phyloP scores from a whole-genome alignment of 1,140 invertebrate species.

The Neuroterus valhalla region DNA sequence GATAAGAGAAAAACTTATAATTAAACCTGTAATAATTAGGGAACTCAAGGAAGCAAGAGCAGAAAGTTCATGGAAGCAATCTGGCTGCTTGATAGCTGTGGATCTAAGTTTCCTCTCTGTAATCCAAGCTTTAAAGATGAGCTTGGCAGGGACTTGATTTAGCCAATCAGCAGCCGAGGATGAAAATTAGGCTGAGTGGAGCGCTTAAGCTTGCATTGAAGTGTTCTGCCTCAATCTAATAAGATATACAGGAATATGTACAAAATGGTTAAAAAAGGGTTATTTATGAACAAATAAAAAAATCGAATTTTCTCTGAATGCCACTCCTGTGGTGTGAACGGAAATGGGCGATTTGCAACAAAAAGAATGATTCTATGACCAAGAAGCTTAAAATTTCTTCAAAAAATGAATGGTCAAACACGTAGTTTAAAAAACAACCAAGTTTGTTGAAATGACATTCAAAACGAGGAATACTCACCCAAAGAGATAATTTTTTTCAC shows the following conservation, averaged over 20 bases:
- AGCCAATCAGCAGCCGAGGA: constrained; percentile 20
- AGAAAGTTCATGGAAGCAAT: constrained; percentile 27
- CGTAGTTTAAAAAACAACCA: no score
- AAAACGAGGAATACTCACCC: no score
- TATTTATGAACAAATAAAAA: no score
- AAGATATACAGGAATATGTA: not conserved
- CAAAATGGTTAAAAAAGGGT: not conserved
- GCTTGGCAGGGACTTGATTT: constrained; percentile 6
- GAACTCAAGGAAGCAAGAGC: not conserved
- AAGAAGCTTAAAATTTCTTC: no score
- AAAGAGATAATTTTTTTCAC: no score
- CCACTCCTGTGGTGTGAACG: no score
- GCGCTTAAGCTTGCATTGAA: constrained; percentile 4
- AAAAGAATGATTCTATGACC: no score
- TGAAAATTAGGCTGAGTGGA: constrained; percentile 1
- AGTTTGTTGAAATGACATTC: no score
- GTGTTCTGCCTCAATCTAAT: not conserved
- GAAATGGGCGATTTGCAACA: no score
- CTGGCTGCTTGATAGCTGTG: constrained; percentile 18
- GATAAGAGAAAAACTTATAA: not conserved
- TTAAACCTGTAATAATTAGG: constrained; percentile 23
- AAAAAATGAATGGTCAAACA: no score
- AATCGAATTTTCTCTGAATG: no score
- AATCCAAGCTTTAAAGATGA: constrained; percentile 30
- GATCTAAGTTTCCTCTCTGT: constrained; percentile 15